phyloP scores from a whole-genome alignment of 2,888 invertebrate species.

The Psylliodes chrysocephalus region DNA sequence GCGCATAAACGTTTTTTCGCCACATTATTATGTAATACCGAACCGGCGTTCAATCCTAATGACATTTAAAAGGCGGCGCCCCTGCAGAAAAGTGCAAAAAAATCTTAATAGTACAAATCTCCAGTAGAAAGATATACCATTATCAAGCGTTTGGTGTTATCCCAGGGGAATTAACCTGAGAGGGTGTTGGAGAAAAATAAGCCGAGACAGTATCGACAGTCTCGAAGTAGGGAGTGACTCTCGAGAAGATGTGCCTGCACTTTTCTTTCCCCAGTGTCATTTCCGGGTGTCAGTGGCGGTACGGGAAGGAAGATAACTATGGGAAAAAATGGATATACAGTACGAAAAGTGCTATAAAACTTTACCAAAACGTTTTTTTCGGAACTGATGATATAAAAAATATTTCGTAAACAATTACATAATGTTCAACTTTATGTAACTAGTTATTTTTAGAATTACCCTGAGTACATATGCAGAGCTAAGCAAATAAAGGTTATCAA shows the following conservation, averaged over 20 bases:
- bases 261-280: slow-evolving; percentile 6
- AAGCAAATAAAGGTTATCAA: too few species aligned
- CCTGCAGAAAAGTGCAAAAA: slow-evolving; percentile 22
- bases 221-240: slow-evolving; percentile 17
- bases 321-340: too few species aligned
- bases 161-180: slow-evolving; percentile 31
- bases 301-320: too few species aligned
- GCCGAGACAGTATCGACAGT: slow-evolving; percentile 28
- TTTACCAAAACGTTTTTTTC: too few species aligned
- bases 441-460: too few species aligned
- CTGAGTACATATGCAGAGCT: too few species aligned
- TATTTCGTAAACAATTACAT: too few species aligned
- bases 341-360: too few species aligned
- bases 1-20: slow-evolving; percentile 20
- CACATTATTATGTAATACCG: slow-evolving; percentile 13
- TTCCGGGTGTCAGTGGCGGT: slow-evolving; percentile 15
- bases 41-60: slow-evolving; percentile 24
- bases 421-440: too few species aligned
- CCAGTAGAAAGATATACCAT: slow-evolving; percentile 32
- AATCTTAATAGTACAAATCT: slow-evolving; percentile 38
- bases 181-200: slow-evolving; percentile 26
- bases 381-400: too few species aligned
- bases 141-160: slow-evolving; percentile 32
- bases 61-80: slow-evolving; percentile 28
- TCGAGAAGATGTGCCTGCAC: slow-evolving; percentile 19